Percentiles rank a stretch among this genome's conserved stretches.
phyloP scores from a whole-genome alignment of 2,888 invertebrate species.

The Harmothoe impar region DNA sequence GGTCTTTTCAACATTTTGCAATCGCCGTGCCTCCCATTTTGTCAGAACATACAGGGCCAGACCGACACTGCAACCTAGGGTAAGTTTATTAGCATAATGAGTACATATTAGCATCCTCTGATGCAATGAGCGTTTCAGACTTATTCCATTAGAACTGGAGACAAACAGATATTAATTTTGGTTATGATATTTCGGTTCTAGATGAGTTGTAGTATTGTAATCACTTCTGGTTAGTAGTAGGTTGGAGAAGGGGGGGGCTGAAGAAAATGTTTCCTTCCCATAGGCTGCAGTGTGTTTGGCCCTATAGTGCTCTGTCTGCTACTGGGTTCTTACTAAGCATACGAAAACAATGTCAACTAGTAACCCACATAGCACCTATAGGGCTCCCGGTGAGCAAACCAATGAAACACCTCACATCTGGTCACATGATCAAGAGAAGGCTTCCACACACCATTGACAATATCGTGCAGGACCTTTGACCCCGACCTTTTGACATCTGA shows the following conservation, averaged over 20 bases:
- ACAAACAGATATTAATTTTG: no score
- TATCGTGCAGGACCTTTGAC: conserved; percentile 59
- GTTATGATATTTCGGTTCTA: no score
- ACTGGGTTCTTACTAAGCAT: not conserved
- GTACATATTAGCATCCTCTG: no score
- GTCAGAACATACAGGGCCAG: not conserved
- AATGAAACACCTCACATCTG: conserved; percentile 61
- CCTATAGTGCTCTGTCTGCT: not conserved
- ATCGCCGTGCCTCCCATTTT: not conserved
- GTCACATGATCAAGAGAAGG: conserved; percentile 62
- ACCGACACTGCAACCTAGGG: not conserved
- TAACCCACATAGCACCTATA: conserved; percentile 37
- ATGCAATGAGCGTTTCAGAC: no score
- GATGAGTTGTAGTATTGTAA: no score
- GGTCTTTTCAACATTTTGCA: conserved; percentile 28
- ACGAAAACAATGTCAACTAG: conserved; percentile 27
- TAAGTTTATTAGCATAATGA: no score
- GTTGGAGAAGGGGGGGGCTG: no score
- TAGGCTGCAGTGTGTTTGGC: not conserved
- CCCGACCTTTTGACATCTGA: conserved; percentile 60
- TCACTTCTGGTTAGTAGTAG: no score
- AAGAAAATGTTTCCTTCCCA: not conserved
- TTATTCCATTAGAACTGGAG: no score
- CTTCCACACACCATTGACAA: conserved; percentile 61
- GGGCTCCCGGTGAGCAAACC: conserved; percentile 56